Evolutionary conservation across 23 tunicate genomes (phyloP).

Genomic region (Diplosoma virens): DNA sequence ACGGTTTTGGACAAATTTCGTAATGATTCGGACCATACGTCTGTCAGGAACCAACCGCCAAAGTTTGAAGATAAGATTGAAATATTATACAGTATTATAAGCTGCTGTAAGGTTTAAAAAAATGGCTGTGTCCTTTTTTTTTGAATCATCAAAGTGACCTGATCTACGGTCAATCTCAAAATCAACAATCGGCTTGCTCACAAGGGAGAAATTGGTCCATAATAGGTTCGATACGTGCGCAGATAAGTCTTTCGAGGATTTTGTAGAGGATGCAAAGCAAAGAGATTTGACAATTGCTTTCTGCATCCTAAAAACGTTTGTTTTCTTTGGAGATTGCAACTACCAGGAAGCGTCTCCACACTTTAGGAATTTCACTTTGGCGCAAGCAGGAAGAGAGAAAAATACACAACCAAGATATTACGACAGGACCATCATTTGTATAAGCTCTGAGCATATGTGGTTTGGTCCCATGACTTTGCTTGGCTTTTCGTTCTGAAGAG

Average conservation of each 20-base stretch:
- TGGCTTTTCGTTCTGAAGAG: background rate
- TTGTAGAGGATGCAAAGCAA: constrained; percentile 14
- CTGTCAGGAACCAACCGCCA: constrained; percentile 19
- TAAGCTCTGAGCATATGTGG: background rate
- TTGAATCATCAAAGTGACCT: constrained; percentile 14
- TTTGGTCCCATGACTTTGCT: background rate
- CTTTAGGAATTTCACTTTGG: constrained; percentile 4
- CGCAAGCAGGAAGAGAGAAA: constrained; percentile 11
- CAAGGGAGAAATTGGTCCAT: constrained; percentile 4
- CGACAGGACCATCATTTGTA: constrained; percentile 16
- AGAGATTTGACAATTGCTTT: constrained; percentile 8
- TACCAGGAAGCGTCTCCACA: constrained; percentile 25
- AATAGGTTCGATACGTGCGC: constrained; percentile 13
- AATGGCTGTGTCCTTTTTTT: background rate
- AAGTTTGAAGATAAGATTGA: constrained; percentile 20
- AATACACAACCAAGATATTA: background rate
- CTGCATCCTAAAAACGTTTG: constrained; percentile 11
- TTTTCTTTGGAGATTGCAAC: constrained; percentile 29
- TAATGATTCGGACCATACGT: constrained; percentile 29
- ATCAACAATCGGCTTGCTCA: constrained; percentile 9
- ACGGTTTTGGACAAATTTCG: constrained; percentile 27
- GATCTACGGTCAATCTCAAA: constrained; percentile 9
- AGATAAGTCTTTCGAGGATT: constrained; percentile 19
- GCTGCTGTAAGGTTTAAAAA: constrained; percentile 1
- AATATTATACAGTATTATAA: constrained; percentile 14